Conservation (phyloP, 2,113 vertebrate species). For the Hypocryptadius cinnamomeus region DNA sequence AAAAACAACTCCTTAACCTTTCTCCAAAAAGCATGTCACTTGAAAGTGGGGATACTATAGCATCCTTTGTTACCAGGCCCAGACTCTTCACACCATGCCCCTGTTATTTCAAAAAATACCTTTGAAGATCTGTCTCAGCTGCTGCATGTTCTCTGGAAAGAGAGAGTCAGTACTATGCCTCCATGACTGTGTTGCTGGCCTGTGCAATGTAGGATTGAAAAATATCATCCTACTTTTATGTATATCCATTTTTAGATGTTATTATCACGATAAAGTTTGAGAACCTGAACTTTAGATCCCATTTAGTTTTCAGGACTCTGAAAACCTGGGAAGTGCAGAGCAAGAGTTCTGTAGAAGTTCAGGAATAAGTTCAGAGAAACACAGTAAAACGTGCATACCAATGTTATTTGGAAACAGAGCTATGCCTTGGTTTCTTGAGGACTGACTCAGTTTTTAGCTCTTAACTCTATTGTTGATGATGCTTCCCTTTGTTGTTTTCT, state of each 20-base stretch:
- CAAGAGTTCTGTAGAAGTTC: background rate
- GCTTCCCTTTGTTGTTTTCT: background rate
- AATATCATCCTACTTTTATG: background rate
- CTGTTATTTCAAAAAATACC: background rate
- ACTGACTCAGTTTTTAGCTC: background rate
- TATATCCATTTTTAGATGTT: background rate
- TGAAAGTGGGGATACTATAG: background rate
- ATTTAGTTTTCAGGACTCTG: background rate
- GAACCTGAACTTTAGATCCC: background rate
- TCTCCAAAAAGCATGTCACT: background rate
- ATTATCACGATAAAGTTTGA: background rate
- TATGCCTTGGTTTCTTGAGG: background rate
- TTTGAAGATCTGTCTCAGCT: background rate
- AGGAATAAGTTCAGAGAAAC: background rate
- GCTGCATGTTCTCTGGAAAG: background rate
- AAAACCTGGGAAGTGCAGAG: background rate
- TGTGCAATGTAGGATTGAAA: background rate
- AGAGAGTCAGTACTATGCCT: background rate
- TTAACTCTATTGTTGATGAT: background rate
- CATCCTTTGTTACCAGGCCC: background rate
- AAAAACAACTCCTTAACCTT: slow-evolving; percentile 13
- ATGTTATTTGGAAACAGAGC: background rate
- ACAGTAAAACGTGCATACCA: background rate
- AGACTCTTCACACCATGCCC: background rate
- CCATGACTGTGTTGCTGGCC: background rate